phyloP scores from a whole-genome alignment of 2,113 vertebrate species.

The Sorex araneus region DNA sequence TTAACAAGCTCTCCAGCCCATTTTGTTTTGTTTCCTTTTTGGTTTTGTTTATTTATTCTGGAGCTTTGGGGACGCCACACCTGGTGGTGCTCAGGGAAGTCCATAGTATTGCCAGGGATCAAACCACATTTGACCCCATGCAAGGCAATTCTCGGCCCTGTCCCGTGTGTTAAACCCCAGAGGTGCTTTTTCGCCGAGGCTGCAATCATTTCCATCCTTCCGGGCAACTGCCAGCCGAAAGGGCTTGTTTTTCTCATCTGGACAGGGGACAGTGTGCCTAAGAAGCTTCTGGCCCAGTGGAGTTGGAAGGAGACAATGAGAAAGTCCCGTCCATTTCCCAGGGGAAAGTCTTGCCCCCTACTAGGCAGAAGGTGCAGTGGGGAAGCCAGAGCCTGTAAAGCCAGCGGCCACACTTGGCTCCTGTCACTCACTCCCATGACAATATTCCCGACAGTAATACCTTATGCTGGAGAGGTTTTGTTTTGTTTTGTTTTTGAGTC shows the following conservation, averaged over 20 bases:
- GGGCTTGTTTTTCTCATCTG: not conserved
- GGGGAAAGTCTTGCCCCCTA: not conserved
- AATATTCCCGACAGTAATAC: not conserved
- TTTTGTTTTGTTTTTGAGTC: no score
- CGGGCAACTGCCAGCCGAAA: not conserved
- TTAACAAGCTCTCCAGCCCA: no score
- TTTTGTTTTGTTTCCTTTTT: not conserved
- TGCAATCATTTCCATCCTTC: not conserved
- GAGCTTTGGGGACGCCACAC: no score
- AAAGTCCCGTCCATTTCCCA: not conserved
- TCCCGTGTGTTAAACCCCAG: no score
- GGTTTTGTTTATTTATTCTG: not conserved
- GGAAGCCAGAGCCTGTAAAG: not conserved
- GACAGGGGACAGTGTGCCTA: not conserved
- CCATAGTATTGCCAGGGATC: no score
- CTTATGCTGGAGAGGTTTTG: not conserved
- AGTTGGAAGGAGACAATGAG: not conserved
- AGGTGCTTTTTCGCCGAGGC: not conserved
- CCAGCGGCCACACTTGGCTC: not conserved
- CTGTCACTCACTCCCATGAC: not conserved
- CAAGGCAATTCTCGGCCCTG: no score
- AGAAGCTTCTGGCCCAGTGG: not conserved
- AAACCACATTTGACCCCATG: no score
- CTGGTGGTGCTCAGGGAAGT: no score
- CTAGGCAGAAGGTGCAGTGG: fast-evolving